These are phyloP conservation scores for Rhincodon typus DNA, from an alignment of 2,797 vertebrate genomes.

Conservation along the genomic window DNA sequence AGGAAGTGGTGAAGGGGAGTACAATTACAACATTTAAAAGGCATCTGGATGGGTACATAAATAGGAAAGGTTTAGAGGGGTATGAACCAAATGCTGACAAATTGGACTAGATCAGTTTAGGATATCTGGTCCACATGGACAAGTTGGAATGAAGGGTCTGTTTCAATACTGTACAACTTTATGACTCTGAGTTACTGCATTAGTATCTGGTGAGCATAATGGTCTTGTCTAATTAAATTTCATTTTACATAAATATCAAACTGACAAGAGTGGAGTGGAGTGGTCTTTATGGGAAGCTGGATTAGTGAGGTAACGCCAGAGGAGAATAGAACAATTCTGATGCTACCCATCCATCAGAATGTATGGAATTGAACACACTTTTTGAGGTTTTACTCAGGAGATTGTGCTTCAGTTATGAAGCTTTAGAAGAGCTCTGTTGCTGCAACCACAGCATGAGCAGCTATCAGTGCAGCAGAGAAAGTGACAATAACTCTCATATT, in stretches of 20 bases:
- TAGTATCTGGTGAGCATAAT: background rate
- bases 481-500: background rate
- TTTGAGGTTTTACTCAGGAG: background rate
- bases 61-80: no score
- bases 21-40: no score
- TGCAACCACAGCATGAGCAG: background rate
- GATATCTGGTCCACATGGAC: no score
- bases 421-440: background rate
- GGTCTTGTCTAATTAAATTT: background rate
- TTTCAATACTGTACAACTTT: no score
- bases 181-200: background rate
- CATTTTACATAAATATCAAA: background rate
- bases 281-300: background rate
- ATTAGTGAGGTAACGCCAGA: background rate
- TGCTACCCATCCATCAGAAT: background rate
- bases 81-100: no score
- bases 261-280: background rate
- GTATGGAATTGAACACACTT: background rate
- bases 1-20: no score
- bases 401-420: background rate
- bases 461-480: background rate
- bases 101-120: no score
- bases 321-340: background rate
- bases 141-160: no score
- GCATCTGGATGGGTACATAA: no score